Evolutionary conservation across 2,888 invertebrate genomes (phyloP).

Genomic region (Allophyes oxyacanthae): DNA sequence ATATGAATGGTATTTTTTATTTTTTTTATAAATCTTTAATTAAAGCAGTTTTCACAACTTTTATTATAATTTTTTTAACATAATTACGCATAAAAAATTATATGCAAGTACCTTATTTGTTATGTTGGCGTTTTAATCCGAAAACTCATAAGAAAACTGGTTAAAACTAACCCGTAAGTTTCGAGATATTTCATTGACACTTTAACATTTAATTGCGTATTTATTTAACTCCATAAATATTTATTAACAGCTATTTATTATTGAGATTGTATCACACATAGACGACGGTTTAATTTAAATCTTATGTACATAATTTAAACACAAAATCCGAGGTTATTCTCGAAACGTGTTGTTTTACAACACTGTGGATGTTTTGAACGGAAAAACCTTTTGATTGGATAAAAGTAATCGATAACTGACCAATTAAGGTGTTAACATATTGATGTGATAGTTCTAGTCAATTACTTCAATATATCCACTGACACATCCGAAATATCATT

Average conservation of each 20-base stretch:
- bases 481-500: too few relatives aligned
- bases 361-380: conserved; percentile 3
- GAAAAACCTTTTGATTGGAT: conserved; percentile 13
- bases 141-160: too few relatives aligned
- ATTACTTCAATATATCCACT: too few relatives aligned
- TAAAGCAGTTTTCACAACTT: too few relatives aligned
- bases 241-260: conserved; percentile 41
- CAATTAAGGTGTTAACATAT: conserved; percentile 24
- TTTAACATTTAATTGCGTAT: conserved; percentile 27
- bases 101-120: too few relatives aligned
- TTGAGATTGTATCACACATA: conserved; percentile 34
- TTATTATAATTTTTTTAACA: too few relatives aligned
- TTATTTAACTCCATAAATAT: conserved; percentile 51
- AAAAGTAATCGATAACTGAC: conserved; percentile 30
- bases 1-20: too few relatives aligned
- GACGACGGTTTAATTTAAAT: conserved; percentile 42
- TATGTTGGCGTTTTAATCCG: too few relatives aligned
- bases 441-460: conserved; percentile 1
- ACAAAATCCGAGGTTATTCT: conserved; percentile 28
- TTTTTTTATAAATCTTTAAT: too few relatives aligned
- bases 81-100: too few relatives aligned
- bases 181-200: conserved; percentile 13
- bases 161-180: too few relatives aligned
- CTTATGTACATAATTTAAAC: conserved; percentile 43
- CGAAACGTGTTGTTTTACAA: conserved; percentile 15